Conservation (phyloP, 1,140 invertebrate species). For the Temnothorax nylanderi region DNA sequence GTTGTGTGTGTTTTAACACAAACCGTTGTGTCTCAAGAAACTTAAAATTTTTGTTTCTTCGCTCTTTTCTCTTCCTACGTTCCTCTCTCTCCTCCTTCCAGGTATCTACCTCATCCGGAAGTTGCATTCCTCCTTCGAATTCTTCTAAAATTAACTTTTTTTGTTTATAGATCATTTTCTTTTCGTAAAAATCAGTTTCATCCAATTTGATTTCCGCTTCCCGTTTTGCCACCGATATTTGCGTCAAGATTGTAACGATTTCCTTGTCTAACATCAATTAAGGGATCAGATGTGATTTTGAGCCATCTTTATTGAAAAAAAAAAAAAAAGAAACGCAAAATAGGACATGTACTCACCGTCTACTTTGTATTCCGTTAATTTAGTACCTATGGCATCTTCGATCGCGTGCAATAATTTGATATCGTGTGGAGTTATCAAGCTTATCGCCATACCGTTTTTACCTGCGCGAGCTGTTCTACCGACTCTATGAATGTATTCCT, state of each 20-base stretch:
- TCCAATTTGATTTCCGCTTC: constrained; percentile 97
- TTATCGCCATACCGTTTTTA: constrained; percentile 93
- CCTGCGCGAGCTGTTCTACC: constrained; percentile 98
- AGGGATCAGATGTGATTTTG: constrained; percentile 48
- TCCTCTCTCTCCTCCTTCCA: constrained; percentile 62
- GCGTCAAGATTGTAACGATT: constrained; percentile 94
- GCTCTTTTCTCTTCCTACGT: not conserved
- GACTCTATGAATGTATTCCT: constrained; percentile 98
- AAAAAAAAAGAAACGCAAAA: not conserved
- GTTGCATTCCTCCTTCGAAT: constrained; percentile 87
- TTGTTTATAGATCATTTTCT: constrained; percentile 94
- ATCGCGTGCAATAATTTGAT: constrained; percentile 94
- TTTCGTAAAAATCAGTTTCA: constrained; percentile 96
- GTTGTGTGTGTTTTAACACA: too few relatives aligned
- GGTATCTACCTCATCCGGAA: constrained; percentile 89
- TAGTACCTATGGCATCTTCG: constrained; percentile 93
- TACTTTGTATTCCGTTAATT: constrained; percentile 94
- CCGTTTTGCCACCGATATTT: constrained; percentile 95
- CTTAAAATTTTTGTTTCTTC: not conserved
- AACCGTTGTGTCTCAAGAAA: not conserved
- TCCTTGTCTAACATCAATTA: constrained; percentile 89
- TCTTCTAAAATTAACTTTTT: constrained; percentile 95
- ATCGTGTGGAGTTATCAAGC: constrained; percentile 96
- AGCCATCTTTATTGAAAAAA: constrained; percentile 5
- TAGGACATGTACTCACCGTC: constrained; percentile 88